Evolutionary conservation across 1,140 invertebrate species (phyloP), one percentile per base, ranked within the genome.

Genomic region (Aphidius gifuensis): DNA sequence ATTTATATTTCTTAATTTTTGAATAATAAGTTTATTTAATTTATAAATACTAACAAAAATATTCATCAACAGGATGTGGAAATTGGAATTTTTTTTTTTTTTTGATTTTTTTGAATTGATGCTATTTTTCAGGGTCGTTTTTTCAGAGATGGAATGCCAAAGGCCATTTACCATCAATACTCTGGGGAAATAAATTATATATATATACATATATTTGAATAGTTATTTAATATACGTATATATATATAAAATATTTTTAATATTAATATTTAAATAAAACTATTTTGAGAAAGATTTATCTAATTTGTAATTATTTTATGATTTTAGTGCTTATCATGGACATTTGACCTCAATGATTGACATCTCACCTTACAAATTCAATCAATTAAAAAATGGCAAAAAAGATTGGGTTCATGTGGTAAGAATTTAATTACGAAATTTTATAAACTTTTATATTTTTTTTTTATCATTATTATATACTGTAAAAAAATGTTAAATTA

Each of bases 331-430:
- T 53, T 99, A 99, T 85, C 97, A 99, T 82, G 97, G 97, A 51
- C 96, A 99, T 79, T 85, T 99, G 72, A 92, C 90, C 47, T 92
- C 93, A 50, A 88, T 94, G 73, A 96, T 98, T 80, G 93, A 97
- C 81, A 92, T 99, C 71, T 99, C 96, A 64, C 96, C 97, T 38
- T 98, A 97, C 84, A 98, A 99, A 82, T 96, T 97, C 80, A 93
- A 94, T 78, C 86, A 92, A 74, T 87, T 89, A 51, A 89, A 88
- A 71, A 79, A 83, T 49, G 86, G 87, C 60, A 91, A 97, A 77
- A 90, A 89, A 68, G 90, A 94, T 44, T 96, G 92, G 84, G 94
- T 98, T 64, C 96, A 99, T 78, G 90, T 99, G 80, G 94, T 97
- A 83, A 88, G 86, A 83, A 68, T 65, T 44, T 53, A 42, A 46